Percentiles rank a stretch among this genome's conserved stretches.
phyloP scores from a whole-genome alignment of 1,140 invertebrate genomes.

The Augochlora pura region DNA sequence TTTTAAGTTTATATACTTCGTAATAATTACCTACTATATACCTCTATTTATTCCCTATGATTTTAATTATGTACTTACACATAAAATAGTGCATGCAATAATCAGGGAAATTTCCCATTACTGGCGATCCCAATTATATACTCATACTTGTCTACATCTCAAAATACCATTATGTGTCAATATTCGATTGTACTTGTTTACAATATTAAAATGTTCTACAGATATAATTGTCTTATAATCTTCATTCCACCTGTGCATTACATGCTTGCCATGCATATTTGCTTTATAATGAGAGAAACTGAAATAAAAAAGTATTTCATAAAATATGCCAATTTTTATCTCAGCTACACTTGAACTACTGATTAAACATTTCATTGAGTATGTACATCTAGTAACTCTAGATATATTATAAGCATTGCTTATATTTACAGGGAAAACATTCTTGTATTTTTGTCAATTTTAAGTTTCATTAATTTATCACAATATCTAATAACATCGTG shows the following conservation, averaged over 20 bases:
- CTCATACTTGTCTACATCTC: constrained; percentile 33
- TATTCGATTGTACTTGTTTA: constrained; percentile 41
- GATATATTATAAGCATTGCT: too few relatives aligned
- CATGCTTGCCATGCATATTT: constrained; percentile 38
- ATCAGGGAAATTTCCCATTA: constrained; percentile 51
- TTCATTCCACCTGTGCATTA: constrained; percentile 41
- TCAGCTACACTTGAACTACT: constrained; percentile 29
- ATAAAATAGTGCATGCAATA: constrained; percentile 49
- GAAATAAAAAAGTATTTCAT: constrained; percentile 52
- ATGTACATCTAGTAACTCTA: constrained; percentile 18
- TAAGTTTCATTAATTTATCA: background rate
- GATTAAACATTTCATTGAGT: constrained; percentile 24
- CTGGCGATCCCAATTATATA: constrained; percentile 39
- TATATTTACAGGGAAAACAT: background rate
- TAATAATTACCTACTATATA: constrained; percentile 42
- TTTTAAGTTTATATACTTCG: background rate
- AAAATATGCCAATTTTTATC: constrained; percentile 40
- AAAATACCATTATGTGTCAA: constrained; percentile 39
- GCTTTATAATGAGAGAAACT: constrained; percentile 57
- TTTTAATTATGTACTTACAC: constrained; percentile 51
- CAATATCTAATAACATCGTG: constrained; percentile 19
- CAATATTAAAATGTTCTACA: constrained; percentile 50
- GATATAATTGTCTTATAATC: constrained; percentile 41
- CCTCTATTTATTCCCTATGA: constrained; percentile 33
- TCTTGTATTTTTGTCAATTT: constrained; percentile 20